Base-by-base conservation (phyloP, 2,113 vertebrate species). In the Vombatus ursinus region DNA sequence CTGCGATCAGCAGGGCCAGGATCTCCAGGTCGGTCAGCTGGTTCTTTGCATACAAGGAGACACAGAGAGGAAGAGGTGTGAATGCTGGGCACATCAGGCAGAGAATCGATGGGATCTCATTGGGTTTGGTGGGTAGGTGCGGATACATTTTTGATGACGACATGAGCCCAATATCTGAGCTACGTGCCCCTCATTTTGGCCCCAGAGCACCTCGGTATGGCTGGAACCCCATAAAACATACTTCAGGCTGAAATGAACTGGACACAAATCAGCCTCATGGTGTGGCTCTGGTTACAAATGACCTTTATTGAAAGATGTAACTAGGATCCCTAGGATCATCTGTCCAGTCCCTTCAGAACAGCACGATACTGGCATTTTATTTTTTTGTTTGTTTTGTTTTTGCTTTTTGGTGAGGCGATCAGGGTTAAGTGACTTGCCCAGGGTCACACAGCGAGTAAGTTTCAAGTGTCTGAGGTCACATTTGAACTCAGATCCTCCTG, bases 1-100 rank as follows among this genome's bases (percentile, higher is more conserved):
- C 99, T 16, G 99, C 99, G n/a, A 99, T 99, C 98, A 99, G 99
- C 98, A 99, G 97, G 16, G 99, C 99, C 54, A 99, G 98, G 0
- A 98, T 98, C 98, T 99, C 99, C 61, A 99, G 93, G 96, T 99
- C 99, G 0, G 97, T 99, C 97, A 99, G 98, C 95, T 99, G 99
- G 97, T 97, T 99, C 99, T 99, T 50, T 44, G 1, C 1, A 28
- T 25, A 61, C 92, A 9, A 93, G 5, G 26, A 25, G 89, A 94
- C 94, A 52, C 53, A 9, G 52, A 9, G 61, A 57, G 90, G 12
- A 68, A 90, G 89, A 24, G 0, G 31, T 14, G 31, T 37, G 11
- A 92, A 31, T 92, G 28, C 31, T 37, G 8, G 8, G 31, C 24
- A n/a, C 50, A 0, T 2, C 6, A 4, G 28, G 24, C 49, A 3